Conservation (phyloP, 2,113 vertebrate species). For the Nanorana parkeri region DNA sequence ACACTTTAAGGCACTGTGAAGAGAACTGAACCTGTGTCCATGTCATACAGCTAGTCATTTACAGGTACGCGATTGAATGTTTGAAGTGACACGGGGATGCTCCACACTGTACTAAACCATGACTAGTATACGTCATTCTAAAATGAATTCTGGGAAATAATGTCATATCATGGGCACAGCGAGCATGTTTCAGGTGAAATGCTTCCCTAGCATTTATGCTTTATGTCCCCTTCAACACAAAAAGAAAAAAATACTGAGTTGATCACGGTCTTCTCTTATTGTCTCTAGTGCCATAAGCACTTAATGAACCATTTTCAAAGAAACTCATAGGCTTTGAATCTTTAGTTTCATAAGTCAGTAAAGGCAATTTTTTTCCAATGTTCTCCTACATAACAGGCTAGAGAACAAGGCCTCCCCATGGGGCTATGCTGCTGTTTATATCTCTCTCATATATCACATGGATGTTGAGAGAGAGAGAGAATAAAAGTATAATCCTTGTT, state of each 20-base stretch:
- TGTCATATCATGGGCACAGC: too few species aligned
- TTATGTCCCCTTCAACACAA: background rate
- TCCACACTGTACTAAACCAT: too few species aligned
- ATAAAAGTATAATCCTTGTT: background rate
- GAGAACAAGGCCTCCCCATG: conserved; percentile 13
- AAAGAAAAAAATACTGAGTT: background rate
- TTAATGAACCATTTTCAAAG: conserved; percentile 23
- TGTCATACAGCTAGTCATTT: too few species aligned
- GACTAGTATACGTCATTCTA: too few species aligned
- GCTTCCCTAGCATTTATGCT: background rate
- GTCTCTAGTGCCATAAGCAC: background rate
- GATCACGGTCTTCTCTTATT: background rate
- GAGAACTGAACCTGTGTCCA: too few species aligned
- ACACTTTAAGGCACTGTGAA: too few species aligned
- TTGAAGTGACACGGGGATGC: too few species aligned
- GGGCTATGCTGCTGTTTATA: conserved; percentile 10
- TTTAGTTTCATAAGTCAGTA: conserved; percentile 1
- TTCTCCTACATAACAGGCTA: conserved; percentile 18
- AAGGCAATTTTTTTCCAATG: conserved; percentile 20
- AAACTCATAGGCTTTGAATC: conserved; percentile 5
- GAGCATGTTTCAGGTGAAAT: too few species aligned
- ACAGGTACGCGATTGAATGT: too few species aligned
- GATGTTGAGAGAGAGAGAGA: background rate
- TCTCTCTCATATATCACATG: conserved; percentile 12
- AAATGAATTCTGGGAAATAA: too few species aligned